Evolutionary conservation across 1,140 invertebrate genomes (phyloP), one percentile per base, ranked within the genome.

Genomic region (Drosophila pallidifrons): DNA sequence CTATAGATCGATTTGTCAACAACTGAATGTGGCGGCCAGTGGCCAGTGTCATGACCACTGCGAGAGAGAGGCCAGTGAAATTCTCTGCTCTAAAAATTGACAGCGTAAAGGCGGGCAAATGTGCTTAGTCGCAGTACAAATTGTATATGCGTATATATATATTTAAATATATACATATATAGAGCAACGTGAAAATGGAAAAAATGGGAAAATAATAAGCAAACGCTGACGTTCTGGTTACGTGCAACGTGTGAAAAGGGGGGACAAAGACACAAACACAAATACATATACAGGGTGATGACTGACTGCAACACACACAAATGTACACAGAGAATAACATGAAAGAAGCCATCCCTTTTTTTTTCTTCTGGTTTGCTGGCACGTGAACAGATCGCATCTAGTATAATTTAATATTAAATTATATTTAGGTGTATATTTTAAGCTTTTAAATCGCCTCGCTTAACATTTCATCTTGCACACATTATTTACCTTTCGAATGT

Each of bases 1-100:
- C 51, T n/a, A 63, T 59, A 47, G 79, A 75, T 85, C 78, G 78
- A 77, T 80, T 51, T 69, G 58, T 64, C 61, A 64, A 75, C 41
- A 81, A 85, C 81, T 86, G 77, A 85, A 81, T 67, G 64, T 69
- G 47, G 60, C 64, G 74, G 81, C 20, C 20, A 25, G 75, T 61
- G 67, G 82, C 75, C 79, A 86, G 77, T 71, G 82, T 86, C 82
- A 86, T 69, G 82, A 86, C 75, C 82, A 85, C 20, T 25, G 20
- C 20, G 20, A 25, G 20, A 25, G 35, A 38, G 35, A 82, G 49
- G 54, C 73, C 66, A 75, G 54, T 6, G 13, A 43, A 66, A 45
- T 43, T 45, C 41, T 11, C 41, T 11, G 25, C 13, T 7, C 28
- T 38, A 65, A 63, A 75, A 82, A 76, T 41, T 10, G 11, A 11